A percentile compares a stretch with the other conserved stretches of the same genome.
Conservation (phyloP, 2,888 invertebrate genomes). For the Aphodius sticticus region DNA sequence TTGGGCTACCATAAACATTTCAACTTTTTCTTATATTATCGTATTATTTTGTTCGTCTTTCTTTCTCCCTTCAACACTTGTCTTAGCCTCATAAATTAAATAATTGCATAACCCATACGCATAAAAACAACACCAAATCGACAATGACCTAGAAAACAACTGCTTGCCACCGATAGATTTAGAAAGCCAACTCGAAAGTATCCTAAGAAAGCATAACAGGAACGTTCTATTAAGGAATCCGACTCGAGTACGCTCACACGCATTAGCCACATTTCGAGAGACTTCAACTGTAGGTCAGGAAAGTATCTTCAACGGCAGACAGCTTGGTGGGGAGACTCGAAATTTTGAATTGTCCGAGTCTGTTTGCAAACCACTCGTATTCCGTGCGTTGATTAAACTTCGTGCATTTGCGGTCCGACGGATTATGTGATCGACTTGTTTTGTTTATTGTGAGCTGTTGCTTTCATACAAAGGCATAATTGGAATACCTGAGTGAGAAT, state of each 20-base stretch:
- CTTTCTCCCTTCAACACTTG: neutral
- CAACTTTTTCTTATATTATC: too few relatives aligned
- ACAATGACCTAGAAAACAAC: neutral
- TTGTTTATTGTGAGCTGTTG: neutral
- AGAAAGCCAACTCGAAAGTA: neutral
- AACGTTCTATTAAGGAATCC: neutral
- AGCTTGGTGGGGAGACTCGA: neutral
- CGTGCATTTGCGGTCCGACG: neutral
- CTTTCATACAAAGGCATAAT: neutral
- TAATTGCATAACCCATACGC: neutral
- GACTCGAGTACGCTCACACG: neutral
- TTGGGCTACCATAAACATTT: too few relatives aligned
- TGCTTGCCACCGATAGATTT: neutral
- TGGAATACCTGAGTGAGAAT: neutral
- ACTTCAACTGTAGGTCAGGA: conserved; percentile 4
- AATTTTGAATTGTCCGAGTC: neutral
- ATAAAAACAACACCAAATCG: neutral
- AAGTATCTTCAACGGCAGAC: neutral
- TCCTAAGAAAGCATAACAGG: conserved; percentile 4
- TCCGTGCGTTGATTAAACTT: neutral
- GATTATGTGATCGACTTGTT: neutral
- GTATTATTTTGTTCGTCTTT: too few relatives aligned
- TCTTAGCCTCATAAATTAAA: neutral
- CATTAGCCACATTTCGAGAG: neutral
- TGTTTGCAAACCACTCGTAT: neutral